A percentile compares a stretch with the other conserved stretches of the same genome.
Conservation (phyloP, 1,140 invertebrate genomes). For the Anoplolepis gracilipes region DNA sequence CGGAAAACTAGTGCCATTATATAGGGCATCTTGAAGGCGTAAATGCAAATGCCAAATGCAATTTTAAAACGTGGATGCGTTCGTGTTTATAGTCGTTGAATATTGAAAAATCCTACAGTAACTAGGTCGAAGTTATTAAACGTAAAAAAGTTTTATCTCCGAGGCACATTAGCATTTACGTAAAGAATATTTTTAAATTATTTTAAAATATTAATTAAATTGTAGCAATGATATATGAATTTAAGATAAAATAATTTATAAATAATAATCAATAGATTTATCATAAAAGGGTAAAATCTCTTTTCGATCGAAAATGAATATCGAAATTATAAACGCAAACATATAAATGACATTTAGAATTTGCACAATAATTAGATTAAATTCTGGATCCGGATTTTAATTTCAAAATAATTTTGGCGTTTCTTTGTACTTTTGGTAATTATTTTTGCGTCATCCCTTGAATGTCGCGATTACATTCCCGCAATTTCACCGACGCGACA, state of each 20-base stretch:
- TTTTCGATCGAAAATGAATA: neutral
- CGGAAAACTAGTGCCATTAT: neutral
- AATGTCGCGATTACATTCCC: slow-evolving; percentile 11
- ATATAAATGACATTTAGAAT: neutral
- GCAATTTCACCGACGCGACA: neutral
- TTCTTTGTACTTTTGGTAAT: neutral
- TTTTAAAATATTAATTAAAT: neutral
- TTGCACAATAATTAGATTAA: neutral
- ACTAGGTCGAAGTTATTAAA: neutral
- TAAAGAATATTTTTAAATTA: neutral
- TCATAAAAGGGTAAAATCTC: neutral
- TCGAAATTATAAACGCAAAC: neutral
- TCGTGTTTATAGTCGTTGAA: neutral
- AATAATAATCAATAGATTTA: too few relatives aligned
- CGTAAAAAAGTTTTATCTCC: neutral
- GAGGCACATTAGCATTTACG: neutral
- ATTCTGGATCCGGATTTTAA: neutral
- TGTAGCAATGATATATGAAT: neutral
- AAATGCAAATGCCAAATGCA: slow-evolving; percentile 22
- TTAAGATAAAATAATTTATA: neutral
- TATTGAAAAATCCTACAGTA: neutral
- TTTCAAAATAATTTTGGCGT: neutral
- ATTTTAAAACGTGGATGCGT: slow-evolving; percentile 18
- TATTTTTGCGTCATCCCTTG: neutral
- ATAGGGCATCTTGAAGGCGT: neutral